These are phyloP conservation scores for Lepidocyrtoides sp. DNA, from an alignment of 2,888 invertebrate genomes.

Conservation along the genomic window DNA sequence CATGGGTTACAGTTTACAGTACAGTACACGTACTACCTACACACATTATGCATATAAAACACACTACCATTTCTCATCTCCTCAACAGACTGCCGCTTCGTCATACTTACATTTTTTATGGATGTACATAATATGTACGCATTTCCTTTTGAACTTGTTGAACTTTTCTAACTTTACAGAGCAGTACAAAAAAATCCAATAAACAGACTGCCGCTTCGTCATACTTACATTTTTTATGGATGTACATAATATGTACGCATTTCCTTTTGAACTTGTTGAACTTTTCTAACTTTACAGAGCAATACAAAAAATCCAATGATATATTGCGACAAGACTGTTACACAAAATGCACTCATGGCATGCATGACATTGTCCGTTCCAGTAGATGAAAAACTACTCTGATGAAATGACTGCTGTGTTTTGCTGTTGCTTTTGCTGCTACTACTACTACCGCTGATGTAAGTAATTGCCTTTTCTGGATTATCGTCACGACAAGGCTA, in stretches of 20 bases:
- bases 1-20: conserved; percentile 28
- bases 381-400: conserved; percentile 13
- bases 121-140: no score
- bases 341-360: conserved; percentile 24
- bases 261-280: conserved; percentile 55
- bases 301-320: no score
- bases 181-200: no score
- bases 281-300: background rate
- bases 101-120: background rate
- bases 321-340: background rate
- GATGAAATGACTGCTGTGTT: conserved; percentile 26
- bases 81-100: no score
- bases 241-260: no score
- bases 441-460: background rate
- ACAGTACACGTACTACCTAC: background rate
- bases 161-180: conserved; percentile 17
- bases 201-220: no score
- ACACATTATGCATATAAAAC: background rate
- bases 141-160: conserved; percentile 49
- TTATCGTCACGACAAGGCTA: conserved; percentile 40
- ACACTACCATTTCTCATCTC: background rate
- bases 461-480: conserved; percentile 61
- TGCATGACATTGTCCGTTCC: conserved; percentile 36
- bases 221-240: background rate
- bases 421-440: no score